Evolutionary conservation across 2,797 vertebrate species (phyloP).

Genomic region (Pangasius krempfi): DNA sequence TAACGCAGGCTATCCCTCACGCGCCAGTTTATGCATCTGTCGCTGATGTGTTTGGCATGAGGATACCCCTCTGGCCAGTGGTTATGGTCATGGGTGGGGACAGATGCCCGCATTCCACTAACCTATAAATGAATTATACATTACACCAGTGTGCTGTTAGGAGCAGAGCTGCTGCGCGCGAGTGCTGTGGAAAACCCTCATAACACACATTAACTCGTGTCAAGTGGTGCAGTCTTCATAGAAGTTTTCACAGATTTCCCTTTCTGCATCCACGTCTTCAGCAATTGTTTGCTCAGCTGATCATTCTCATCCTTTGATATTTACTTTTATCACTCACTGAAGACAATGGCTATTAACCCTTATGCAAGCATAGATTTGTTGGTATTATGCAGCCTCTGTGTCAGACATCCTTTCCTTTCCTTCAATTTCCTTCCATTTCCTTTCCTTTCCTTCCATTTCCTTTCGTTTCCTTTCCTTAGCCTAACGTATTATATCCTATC

Average conservation of each 20-base stretch:
- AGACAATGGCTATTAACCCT: too few relatives aligned
- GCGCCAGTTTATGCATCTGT: neutral
- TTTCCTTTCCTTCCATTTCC: neutral
- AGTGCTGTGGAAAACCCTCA: neutral
- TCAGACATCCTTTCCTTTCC: neutral
- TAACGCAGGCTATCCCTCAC: neutral
- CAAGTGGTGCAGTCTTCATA: neutral
- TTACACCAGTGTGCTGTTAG: neutral
- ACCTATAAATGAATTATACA: conserved; percentile 20
- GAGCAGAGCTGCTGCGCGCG: neutral
- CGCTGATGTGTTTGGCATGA: too few relatives aligned
- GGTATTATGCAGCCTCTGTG: neutral
- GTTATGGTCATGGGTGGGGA: conserved; percentile 31
- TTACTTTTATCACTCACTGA: neutral
- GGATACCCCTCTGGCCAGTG: neutral
- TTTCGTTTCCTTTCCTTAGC: neutral
- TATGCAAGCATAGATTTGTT: neutral
- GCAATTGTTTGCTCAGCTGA: neutral
- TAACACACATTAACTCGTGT: neutral
- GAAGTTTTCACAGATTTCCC: neutral
- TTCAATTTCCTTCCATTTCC: neutral
- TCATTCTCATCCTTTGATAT: neutral
- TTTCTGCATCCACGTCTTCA: neutral
- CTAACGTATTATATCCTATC: neutral
- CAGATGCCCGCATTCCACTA: neutral